phyloP scores from a whole-genome alignment of 2,113 vertebrate genomes.

The Cyanistes caeruleus region DNA sequence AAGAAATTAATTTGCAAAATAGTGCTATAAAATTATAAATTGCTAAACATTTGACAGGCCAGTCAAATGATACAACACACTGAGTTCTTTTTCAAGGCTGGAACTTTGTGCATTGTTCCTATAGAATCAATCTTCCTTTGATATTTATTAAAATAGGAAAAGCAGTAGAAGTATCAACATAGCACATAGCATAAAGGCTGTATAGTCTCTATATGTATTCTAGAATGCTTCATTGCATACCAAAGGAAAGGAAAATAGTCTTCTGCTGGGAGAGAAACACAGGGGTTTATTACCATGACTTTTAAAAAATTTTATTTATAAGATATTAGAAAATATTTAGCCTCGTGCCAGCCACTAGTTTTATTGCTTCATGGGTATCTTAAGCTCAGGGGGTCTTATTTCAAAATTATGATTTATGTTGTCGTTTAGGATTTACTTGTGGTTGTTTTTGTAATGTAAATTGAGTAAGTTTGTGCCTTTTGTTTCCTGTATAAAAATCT shows the following conservation, averaged over 20 bases:
- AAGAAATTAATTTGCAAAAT: not conserved
- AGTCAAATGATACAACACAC: not conserved
- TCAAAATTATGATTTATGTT: not conserved
- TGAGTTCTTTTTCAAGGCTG: not conserved
- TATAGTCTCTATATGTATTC: not conserved
- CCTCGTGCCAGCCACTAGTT: rapidly evolving
- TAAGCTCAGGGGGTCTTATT: not conserved
- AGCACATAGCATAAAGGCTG: not conserved
- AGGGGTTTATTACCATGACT: rapidly evolving
- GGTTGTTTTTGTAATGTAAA: not conserved
- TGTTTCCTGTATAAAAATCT: not conserved
- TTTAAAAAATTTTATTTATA: not conserved
- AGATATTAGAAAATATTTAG: not conserved
- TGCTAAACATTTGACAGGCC: not conserved
- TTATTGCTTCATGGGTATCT: not conserved
- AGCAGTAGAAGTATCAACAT: not conserved
- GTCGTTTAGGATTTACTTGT: rapidly evolving
- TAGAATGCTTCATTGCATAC: not conserved
- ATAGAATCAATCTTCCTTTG: not conserved
- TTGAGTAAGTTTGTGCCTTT: not conserved
- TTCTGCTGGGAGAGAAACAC: not conserved
- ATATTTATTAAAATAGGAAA: not conserved
- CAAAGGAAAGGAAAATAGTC: not conserved
- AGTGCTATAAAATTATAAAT: no score
- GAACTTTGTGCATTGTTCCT: not conserved